Conservation (phyloP, 1,140 invertebrate species). For the Euura saliciscinereae region DNA sequence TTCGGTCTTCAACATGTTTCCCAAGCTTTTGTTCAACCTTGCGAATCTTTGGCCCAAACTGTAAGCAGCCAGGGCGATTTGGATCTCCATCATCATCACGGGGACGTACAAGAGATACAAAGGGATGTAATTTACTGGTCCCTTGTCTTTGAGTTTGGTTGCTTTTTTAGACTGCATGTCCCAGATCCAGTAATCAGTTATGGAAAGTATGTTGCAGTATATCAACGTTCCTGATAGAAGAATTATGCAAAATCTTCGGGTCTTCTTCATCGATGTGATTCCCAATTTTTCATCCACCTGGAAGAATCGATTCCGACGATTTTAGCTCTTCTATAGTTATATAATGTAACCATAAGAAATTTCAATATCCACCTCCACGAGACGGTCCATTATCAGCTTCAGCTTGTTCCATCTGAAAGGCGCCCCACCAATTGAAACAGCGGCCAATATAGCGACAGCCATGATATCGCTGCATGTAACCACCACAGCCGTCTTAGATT, state of each 20-base stretch:
- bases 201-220: slow-evolving; percentile 38
- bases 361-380: slow-evolving; percentile 39
- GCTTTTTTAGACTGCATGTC: slow-evolving; percentile 27
- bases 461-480: slow-evolving; percentile 49
- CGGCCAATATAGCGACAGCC: slow-evolving; percentile 41
- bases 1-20: slow-evolving; percentile 37
- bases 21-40: slow-evolving; percentile 46
- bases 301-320: background rate
- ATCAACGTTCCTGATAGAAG: slow-evolving; percentile 23
- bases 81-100: slow-evolving; percentile 47
- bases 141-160: slow-evolving; percentile 43
- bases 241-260: slow-evolving; percentile 36
- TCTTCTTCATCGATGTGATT: slow-evolving; percentile 33
- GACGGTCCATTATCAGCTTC: slow-evolving; percentile 39
- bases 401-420: slow-evolving; percentile 46
- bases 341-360: background rate
- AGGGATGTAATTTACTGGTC: slow-evolving; percentile 51
- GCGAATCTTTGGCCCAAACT: slow-evolving; percentile 48
- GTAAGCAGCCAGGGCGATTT: slow-evolving; percentile 47
- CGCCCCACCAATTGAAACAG: slow-evolving; percentile 37
- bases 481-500: slow-evolving; percentile 46
- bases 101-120: slow-evolving; percentile 54
- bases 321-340: background rate
- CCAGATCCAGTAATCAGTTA: slow-evolving; percentile 46
- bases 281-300: slow-evolving; percentile 48